Conservation (phyloP, 2,797 vertebrate species). For the Forpus xanthops region DNA sequence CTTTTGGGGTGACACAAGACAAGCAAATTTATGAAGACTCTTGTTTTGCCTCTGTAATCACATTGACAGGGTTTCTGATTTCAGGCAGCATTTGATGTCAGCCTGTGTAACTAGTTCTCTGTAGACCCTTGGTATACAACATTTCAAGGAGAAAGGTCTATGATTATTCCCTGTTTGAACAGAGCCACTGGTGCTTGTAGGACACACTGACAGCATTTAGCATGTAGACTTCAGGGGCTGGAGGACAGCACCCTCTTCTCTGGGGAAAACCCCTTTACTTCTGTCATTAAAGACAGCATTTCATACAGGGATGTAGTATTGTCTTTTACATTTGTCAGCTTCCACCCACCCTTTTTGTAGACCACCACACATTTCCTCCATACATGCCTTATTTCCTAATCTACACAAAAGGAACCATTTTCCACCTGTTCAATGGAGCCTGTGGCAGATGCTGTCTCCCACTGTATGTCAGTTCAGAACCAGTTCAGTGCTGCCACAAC, state of each 20-base stretch:
- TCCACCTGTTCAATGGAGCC: background rate
- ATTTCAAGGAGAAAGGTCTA: background rate
- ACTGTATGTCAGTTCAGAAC: background rate
- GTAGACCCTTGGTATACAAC: background rate
- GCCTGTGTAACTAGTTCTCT: background rate
- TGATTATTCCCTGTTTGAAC: background rate
- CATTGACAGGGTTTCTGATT: background rate
- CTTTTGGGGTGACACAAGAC: background rate
- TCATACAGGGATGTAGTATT: fast-evolving
- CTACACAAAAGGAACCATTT: background rate
- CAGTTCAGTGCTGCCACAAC: background rate
- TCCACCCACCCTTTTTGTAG: background rate
- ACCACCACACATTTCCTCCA: background rate
- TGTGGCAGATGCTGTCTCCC: background rate
- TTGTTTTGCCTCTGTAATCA: background rate
- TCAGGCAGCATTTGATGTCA: background rate
- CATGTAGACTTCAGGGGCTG: background rate
- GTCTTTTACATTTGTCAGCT: background rate
- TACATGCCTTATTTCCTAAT: background rate
- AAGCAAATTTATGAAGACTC: background rate
- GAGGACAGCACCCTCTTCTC: background rate
- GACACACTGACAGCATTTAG: background rate
- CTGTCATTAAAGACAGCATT: background rate
- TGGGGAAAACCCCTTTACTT: background rate
- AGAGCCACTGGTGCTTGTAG: background rate